Evolutionary conservation across 2,888 invertebrate genomes (phyloP).

Genomic region (Muschampia plurimacula): DNA sequence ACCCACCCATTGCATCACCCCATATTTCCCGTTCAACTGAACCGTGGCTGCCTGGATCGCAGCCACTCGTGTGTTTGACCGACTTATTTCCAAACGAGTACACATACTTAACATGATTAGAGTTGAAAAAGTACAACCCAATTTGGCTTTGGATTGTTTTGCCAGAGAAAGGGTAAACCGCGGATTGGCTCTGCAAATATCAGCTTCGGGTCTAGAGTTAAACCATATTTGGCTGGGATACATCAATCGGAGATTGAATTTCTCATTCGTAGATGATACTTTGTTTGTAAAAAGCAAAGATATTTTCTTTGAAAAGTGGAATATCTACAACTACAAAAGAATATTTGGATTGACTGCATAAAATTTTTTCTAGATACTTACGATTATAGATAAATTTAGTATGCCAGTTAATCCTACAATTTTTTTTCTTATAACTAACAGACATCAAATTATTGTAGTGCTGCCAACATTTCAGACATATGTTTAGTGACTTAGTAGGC

Average conservation of each 20-base stretch:
- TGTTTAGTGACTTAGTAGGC: too few species aligned
- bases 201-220: conserved; percentile 23
- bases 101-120: conserved; percentile 38
- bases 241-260: conserved; percentile 18
- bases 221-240: conserved; percentile 9
- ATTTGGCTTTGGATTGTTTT: conserved; percentile 37
- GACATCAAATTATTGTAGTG: too few species aligned
- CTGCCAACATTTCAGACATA: too few species aligned
- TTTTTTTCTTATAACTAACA: too few species aligned
- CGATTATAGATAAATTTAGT: too few species aligned
- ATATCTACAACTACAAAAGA: conserved; percentile 2
- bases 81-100: conserved; percentile 56
- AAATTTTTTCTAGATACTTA: too few species aligned
- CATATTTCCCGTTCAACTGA: conserved; percentile 28
- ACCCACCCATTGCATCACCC: conserved; percentile 20
- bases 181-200: conserved; percentile 36
- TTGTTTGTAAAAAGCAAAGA: not conserved
- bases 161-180: conserved; percentile 32
- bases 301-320: not conserved
- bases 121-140: conserved; percentile 39
- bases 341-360: not conserved
- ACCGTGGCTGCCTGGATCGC: conserved; percentile 23
- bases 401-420: too few species aligned
- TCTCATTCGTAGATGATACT: not conserved
- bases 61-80: conserved; percentile 51